phyloP scores from a whole-genome alignment of 2,888 invertebrate species.

The Pyrocoelia pectoralis region DNA sequence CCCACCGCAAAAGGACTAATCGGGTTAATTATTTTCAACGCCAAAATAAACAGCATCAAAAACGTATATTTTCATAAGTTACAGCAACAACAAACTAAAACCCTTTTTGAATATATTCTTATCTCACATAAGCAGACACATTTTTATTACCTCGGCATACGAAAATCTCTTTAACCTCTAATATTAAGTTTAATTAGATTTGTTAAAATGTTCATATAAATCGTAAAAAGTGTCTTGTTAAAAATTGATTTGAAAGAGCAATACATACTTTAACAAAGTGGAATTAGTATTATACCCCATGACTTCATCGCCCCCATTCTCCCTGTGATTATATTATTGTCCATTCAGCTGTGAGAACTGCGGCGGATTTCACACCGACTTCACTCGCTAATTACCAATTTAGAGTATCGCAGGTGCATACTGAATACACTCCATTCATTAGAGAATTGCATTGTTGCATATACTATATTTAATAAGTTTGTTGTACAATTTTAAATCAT shows the following conservation, averaged over 20 bases:
- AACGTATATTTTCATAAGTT: neutral
- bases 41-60: too few species aligned
- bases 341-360: conserved; percentile 58
- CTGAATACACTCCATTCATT: conserved; percentile 54
- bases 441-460: conserved; percentile 56
- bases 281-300: conserved; percentile 24
- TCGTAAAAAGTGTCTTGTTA: conserved; percentile 3
- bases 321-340: conserved; percentile 57
- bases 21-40: neutral
- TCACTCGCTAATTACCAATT: conserved; percentile 61
- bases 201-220: too few species aligned
- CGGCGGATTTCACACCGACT: conserved; percentile 61
- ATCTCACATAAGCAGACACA: conserved; percentile 38
- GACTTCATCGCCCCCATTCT: conserved; percentile 28
- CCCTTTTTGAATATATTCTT: conserved; percentile 33
- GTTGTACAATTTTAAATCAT: conserved; percentile 37
- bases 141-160: neutral
- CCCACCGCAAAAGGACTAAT: neutral
- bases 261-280: conserved; percentile 22
- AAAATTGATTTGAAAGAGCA: conserved; percentile 16
- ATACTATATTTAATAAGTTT: conserved; percentile 55
- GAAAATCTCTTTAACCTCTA: too few species aligned
- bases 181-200: too few species aligned
- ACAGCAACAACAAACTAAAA: conserved; percentile 38
- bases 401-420: conserved; percentile 57